Base-by-base conservation (phyloP, 92 coral and sea anemone genomes). In the Plumapathes pennacea region DNA sequence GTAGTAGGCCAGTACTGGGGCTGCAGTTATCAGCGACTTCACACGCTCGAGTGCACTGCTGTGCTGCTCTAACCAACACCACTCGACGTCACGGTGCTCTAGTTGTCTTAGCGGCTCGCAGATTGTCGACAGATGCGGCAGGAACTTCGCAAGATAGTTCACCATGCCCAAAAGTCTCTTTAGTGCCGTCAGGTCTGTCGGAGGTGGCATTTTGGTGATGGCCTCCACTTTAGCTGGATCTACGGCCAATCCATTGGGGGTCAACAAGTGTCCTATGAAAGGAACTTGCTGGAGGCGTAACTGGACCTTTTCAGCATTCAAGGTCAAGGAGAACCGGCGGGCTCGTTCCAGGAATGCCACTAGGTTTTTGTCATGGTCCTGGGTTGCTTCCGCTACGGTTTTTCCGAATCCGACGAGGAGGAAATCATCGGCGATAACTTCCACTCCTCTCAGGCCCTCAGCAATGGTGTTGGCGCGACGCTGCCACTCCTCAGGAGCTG, bases 211-310 rank as follows among this genome's bases (percentile, higher is more conserved):
- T 28, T 67, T 26, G 4, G 39, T 4, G 26, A 54, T 50, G 4
- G 63, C 73, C 42, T 66, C 38, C 14, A 66, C 63, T 52, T 66
- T 66, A 3, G 50, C 30, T 22, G 75, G 75, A 37, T 67, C 65
- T 25, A 53, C 39, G n/a, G 28, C 28, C 18, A 67, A 39, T 44
- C 66, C 71, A 0, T 38, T 67, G 0, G 66, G 13, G 27, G 76
- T 69, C 13, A 57, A 39, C 3, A 69, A 10, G 54, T 69, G 67
- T n/a, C 67, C 67, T 3, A 57, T 69, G 47, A 51, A 69, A 10
- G 77, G 57, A 22, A 57, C 46, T n/a, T 50, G 38, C 0, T 56
- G 27, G 15, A 47, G 7, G 21, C 37, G 38, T 2, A 67, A 32
- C 26, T 33, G 40, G 21, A 64, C 38, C 55, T 64, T 51, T 19